These are phyloP conservation scores for Arrhamphus sclerolepis DNA, from an alignment of 2,797 vertebrate genomes.

Conservation along the genomic window DNA sequence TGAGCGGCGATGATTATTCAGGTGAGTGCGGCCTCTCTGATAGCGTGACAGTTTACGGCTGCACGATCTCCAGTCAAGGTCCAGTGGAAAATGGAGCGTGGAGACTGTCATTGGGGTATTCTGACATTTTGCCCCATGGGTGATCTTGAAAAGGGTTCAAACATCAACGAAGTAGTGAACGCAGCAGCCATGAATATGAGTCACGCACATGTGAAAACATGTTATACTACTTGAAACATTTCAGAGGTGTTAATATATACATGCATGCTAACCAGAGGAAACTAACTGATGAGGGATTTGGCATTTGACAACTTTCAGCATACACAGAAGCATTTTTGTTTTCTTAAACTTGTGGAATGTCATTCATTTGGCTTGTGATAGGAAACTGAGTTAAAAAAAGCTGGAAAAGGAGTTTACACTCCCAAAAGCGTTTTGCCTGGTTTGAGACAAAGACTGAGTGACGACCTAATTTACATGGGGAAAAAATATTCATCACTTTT, in stretches of 20 bases:
- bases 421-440: not conserved
- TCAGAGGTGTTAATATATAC: conserved; percentile 31
- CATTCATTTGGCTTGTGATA: not conserved
- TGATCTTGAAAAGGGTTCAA: conserved; percentile 67
- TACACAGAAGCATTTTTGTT: conserved; percentile 4
- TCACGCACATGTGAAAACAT: conserved; percentile 40
- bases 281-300: not conserved
- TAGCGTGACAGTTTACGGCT: conserved; percentile 64
- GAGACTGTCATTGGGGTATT: conserved; percentile 52
- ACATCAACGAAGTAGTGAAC: conserved; percentile 60
- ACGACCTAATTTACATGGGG: not conserved
- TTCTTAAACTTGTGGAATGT: conserved; percentile 9
- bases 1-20: conserved; percentile 40
- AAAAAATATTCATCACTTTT: not conserved
- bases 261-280: conserved; percentile 14
- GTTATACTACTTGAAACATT: conserved; percentile 20
- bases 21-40: conserved; percentile 35
- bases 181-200: conserved; percentile 62
- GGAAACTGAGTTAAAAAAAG: too few species aligned
- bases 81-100: conserved; percentile 57
- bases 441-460: too few species aligned
- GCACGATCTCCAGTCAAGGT: conserved; percentile 60
- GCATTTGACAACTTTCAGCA: not conserved
- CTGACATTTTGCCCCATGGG: conserved; percentile 56
- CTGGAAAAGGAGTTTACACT: too few species aligned